Evolutionary conservation across 2,888 invertebrate genomes (phyloP).

Genomic region (Cryptus viduatorius): DNA sequence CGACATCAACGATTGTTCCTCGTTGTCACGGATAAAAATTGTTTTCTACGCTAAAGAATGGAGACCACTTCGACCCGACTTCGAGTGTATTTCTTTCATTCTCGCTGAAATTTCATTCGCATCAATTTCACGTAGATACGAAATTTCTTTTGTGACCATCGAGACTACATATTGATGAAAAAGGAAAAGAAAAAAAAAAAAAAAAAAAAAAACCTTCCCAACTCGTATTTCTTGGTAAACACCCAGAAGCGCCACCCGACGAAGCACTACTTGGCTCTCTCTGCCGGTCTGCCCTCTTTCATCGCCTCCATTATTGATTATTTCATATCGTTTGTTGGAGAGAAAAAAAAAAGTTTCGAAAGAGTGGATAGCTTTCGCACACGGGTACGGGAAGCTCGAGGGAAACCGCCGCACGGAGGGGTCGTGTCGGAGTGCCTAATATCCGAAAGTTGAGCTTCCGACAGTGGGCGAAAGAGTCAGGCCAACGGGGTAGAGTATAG

Average conservation of each 20-base stretch:
- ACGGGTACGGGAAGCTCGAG: constrained; percentile 16
- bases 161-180: constrained; percentile 19
- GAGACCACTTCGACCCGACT: not conserved
- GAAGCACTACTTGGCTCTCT: not conserved
- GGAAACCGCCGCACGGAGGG: not conserved
- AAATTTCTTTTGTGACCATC: constrained; percentile 5
- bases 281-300: constrained; percentile 14
- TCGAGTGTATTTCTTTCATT: not conserved
- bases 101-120: not conserved
- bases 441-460: constrained; percentile 53
- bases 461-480: constrained; percentile 37
- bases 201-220: not conserved
- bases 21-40: constrained; percentile 19
- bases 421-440: constrained; percentile 35
- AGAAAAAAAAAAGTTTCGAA: constrained; percentile 35
- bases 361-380: not conserved
- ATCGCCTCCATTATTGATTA: constrained; percentile 60
- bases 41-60: not conserved
- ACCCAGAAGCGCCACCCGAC: constrained; percentile 1
- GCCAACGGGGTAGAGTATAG: not conserved
- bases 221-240: constrained; percentile 21
- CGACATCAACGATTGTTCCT: constrained; percentile 20
- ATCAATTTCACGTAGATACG: not conserved
- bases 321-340: constrained; percentile 33
- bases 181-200: not conserved